These are phyloP conservation scores for Stenolophus ochropezus DNA, from an alignment of 2,888 invertebrate genomes.

Conservation along the genomic window DNA sequence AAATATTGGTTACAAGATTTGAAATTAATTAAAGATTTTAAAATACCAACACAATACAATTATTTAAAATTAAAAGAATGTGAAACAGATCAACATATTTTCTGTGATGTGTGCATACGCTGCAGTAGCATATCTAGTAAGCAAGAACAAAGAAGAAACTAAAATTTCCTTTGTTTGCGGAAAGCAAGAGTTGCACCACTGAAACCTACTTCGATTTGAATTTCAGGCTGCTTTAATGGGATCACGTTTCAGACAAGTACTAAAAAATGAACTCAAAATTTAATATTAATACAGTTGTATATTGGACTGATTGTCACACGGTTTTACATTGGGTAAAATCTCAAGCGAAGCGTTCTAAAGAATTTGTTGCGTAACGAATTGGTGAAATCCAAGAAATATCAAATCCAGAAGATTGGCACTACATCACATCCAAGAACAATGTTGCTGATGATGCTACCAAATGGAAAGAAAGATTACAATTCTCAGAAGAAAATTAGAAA, in stretches of 20 bases:
- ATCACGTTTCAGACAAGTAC: neutral
- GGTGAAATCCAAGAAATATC: slow-evolving; percentile 52
- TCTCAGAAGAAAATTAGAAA: neutral
- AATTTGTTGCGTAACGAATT: slow-evolving; percentile 54
- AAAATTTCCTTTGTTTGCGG: neutral
- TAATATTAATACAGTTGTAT: slow-evolving; percentile 5
- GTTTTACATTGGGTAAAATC: slow-evolving; percentile 48
- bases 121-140: no score
- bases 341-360: slow-evolving; percentile 45
- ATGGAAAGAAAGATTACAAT: no score
- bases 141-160: no score
- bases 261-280: slow-evolving; percentile 36
- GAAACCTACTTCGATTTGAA: neutral
- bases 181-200: slow-evolving; percentile 20
- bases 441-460: no score
- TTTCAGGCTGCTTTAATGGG: slow-evolving; percentile 3
- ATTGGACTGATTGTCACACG: slow-evolving; percentile 54
- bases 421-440: slow-evolving; percentile 31
- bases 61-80: neutral
- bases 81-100: no score
- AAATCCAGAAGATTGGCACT: slow-evolving; percentile 43
- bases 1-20: slow-evolving; percentile 12
- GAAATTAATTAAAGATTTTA: neutral
- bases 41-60: neutral
- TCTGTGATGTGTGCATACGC: no score